Evolutionary conservation across 2,797 vertebrate genomes (phyloP).

Genomic region (Ammospiza maritima): DNA sequence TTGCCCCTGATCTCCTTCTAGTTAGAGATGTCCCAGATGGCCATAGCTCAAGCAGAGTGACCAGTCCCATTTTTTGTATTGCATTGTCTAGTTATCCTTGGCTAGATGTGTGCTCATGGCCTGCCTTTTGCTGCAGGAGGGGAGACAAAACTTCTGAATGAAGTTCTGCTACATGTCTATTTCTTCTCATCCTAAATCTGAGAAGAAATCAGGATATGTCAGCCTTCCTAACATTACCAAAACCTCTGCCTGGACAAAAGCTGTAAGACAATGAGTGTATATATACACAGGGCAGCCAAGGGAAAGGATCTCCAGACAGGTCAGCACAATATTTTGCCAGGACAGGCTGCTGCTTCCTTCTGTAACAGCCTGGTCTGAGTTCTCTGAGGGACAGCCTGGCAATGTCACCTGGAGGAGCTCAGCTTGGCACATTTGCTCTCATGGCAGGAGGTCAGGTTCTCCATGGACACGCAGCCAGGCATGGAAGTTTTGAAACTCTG

Average conservation of each 20-base stretch:
- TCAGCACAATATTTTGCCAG: background rate
- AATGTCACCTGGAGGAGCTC: background rate
- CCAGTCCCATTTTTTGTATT: background rate
- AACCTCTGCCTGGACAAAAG: background rate
- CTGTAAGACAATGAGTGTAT: background rate
- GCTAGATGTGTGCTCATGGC: background rate
- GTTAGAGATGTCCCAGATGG: background rate
- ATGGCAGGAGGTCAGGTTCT: background rate
- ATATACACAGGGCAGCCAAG: background rate
- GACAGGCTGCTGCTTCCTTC: background rate
- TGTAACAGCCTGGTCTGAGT: background rate
- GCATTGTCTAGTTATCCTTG: background rate
- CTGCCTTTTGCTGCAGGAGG: background rate
- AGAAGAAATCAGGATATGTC: background rate
- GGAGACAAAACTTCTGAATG: background rate
- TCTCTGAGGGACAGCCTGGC: background rate
- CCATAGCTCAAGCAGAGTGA: background rate
- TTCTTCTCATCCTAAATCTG: background rate
- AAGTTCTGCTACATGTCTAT: background rate
- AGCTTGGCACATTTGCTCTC: background rate
- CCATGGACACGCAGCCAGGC: fast-evolving
- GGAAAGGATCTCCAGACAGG: background rate
- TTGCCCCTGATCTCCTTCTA: background rate
- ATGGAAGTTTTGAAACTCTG: background rate
- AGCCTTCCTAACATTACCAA: background rate